phyloP scores from a whole-genome alignment of 1,140 invertebrate species.

The Bombus picipes region DNA sequence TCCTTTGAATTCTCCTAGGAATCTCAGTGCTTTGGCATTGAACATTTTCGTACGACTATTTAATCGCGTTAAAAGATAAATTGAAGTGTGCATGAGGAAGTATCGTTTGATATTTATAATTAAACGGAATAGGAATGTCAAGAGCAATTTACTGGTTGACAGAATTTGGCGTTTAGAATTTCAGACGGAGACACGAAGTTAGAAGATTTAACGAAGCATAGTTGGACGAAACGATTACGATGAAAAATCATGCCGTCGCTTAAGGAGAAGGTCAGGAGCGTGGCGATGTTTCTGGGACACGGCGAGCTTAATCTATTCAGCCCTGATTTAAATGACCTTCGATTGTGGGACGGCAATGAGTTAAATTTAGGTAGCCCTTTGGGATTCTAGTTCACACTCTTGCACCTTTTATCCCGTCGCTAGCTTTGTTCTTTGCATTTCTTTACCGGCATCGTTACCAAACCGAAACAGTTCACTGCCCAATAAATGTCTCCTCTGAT shows the following conservation, averaged over 20 bases:
- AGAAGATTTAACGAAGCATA: neutral
- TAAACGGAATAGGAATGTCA: neutral
- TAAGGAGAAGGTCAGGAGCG: conserved; percentile 31
- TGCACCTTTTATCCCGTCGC: neutral
- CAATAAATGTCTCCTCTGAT: conserved; percentile 1
- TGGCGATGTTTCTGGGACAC: conserved; percentile 45
- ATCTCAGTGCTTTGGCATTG: too few relatives aligned
- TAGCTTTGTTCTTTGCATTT: conserved; percentile 34
- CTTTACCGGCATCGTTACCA: conserved; percentile 10
- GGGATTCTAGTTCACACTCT: conserved; percentile 18
- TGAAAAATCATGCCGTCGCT: neutral
- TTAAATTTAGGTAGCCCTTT: conserved; percentile 54
- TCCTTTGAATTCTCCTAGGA: too few relatives aligned
- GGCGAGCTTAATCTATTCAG: conserved; percentile 45
- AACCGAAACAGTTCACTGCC: conserved; percentile 24
- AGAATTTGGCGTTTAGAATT: neutral
- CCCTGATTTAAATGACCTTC: conserved; percentile 49
- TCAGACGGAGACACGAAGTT: neutral
- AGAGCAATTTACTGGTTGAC: neutral
- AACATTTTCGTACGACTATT: too few relatives aligned
- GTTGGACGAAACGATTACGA: neutral
- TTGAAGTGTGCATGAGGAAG: too few relatives aligned
- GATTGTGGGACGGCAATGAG: conserved; percentile 42
- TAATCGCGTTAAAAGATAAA: too few relatives aligned
- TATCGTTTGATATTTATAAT: too few relatives aligned